phyloP scores from a whole-genome alignment of 2,797 vertebrate genomes.

The Anomalospiza imberbis region DNA sequence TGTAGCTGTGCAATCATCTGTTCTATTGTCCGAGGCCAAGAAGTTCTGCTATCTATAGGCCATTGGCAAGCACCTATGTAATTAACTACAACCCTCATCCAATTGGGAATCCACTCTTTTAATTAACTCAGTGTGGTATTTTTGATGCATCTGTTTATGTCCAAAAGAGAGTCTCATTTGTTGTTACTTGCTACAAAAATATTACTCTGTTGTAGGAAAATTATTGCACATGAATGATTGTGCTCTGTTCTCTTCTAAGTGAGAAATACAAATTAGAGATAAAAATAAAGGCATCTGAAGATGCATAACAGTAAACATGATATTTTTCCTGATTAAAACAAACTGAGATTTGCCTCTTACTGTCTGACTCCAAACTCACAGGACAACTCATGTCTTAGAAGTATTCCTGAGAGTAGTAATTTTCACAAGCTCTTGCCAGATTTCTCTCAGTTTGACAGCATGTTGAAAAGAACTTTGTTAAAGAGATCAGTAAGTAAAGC shows the following conservation, averaged over 20 bases:
- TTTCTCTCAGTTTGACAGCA: neutral
- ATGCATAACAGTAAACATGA: neutral
- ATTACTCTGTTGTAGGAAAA: neutral
- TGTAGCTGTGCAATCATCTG: neutral
- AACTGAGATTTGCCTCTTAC: neutral
- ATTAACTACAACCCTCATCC: neutral
- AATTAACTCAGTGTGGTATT: constrained; percentile 28
- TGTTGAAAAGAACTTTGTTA: neutral
- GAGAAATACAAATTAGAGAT: neutral
- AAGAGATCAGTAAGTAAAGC: neutral
- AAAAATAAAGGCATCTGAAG: neutral
- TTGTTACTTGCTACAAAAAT: neutral
- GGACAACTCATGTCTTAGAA: neutral
- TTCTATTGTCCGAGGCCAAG: neutral
- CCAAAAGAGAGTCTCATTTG: neutral
- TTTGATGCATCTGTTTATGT: neutral
- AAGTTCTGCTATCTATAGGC: neutral
- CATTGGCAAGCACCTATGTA: neutral
- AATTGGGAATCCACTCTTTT: neutral
- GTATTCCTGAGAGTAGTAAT: neutral
- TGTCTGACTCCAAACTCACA: neutral
- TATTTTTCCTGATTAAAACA: neutral
- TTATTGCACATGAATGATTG: neutral
- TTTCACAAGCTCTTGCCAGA: neutral
- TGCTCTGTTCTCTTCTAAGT: neutral